Percentiles rank a stretch among this genome's conserved stretches.
phyloP scores from a whole-genome alignment of 2,113 vertebrate genomes.

The Ornithorhynchus anatinus region DNA sequence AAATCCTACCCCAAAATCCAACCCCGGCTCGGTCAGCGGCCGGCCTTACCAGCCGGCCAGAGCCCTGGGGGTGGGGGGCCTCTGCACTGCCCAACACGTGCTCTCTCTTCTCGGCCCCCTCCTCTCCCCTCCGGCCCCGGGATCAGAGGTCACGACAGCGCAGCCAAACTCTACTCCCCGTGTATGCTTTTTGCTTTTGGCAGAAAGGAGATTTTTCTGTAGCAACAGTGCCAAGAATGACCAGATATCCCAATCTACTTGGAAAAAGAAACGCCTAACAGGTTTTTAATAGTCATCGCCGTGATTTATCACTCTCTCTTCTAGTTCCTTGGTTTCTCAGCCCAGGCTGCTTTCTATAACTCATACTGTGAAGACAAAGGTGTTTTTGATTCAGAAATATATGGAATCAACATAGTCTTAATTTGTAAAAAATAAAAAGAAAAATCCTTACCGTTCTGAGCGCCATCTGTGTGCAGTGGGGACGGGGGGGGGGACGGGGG shows the following conservation, averaged over 20 bases:
- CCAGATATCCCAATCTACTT: constrained; percentile 35
- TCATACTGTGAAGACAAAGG: constrained; percentile 61
- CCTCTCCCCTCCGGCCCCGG: rapidly evolving
- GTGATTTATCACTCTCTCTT: constrained; percentile 59
- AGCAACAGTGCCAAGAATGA: constrained; percentile 77
- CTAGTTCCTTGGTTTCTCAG: constrained; percentile 47
- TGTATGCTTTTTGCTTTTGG: constrained; percentile 62
- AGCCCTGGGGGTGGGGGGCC: neutral
- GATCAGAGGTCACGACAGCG: rapidly evolving
- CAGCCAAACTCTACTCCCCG: constrained; percentile 59
- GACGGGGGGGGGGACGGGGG: neutral
- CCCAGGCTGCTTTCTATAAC: constrained; percentile 64
- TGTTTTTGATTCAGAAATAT: constrained; percentile 65
- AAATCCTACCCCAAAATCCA: too few relatives aligned
- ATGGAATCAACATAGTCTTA: constrained; percentile 60
- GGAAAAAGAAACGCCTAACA: constrained; percentile 59
- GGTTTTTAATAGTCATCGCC: constrained; percentile 61
- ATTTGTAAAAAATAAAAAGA: constrained; percentile 74
- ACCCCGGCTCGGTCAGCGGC: too few relatives aligned
- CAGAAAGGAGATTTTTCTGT: constrained; percentile 58
- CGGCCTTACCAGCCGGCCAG: neutral
- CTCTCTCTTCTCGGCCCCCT: neutral
- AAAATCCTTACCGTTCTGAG: constrained; percentile 62
- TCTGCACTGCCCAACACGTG: neutral
- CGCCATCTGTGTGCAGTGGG: neutral